Base-by-base conservation (phyloP, 1,140 invertebrate genomes). In the Contarinia nasturtii region DNA sequence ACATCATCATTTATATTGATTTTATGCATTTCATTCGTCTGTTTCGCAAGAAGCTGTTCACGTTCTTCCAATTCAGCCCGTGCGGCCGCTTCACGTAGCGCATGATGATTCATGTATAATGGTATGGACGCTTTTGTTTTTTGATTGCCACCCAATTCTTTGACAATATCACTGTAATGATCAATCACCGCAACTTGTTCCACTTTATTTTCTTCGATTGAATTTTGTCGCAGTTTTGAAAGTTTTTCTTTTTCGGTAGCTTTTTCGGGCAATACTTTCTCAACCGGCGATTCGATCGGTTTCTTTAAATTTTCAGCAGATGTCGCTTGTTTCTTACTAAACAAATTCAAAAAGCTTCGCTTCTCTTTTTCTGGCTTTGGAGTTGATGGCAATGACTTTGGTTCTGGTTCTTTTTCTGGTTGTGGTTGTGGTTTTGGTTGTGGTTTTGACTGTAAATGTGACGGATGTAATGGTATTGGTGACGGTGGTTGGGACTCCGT, bases 121-220 rank as follows among this genome's bases (percentile, higher is more conserved):
- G 69, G 70, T 8, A 65, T 63, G 8, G 62, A 57, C 4, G 71
- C 58, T 52, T 67, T 74, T 53, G 72, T 75, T 19, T 65, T 62
- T n/a, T 7, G 2, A 49, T 57, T 57, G 33, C 53, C 64, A 27
- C 73, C 73, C 46, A 76, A 76, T 59, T 79, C 76, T 49, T 74
- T 75, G 2, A 86, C 79, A 47, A 88, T 77, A 57, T 83, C 82
- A 17, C 79, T 79, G 51, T 88, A 88, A 57, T 84, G 80, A 65
- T 82, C 80, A 15, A 82, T 76, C 0, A 82, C 72, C 4, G 14
- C 12, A 27, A 27, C 27, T 27, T 27, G 27, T 27, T 27, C 27
- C 1, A 78, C 78, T 56, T 75, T 76, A 1, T 74, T 64, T 57
- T 76, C 75, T 51, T 82, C 77, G 51, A 68, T 58, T 14, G 65